These are phyloP conservation scores for Tipula helvola DNA, from an alignment of 2,888 invertebrate species.

Conservation along the genomic window DNA sequence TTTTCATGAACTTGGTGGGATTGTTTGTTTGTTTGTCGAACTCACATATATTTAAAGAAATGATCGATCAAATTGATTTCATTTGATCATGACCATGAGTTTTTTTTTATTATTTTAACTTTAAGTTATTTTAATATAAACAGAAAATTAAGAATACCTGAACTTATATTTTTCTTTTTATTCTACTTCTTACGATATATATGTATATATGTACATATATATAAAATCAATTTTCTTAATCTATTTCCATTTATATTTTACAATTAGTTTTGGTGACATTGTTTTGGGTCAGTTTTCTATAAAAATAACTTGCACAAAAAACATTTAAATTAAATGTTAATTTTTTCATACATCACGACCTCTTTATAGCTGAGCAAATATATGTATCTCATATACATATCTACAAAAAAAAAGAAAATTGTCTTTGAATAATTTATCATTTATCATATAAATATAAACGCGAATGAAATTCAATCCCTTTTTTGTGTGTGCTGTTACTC, in stretches of 20 bases:
- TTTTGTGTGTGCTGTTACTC: neutral
- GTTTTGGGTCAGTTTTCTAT: neutral
- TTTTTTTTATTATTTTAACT: neutral
- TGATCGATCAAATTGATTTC: slow-evolving; percentile 8
- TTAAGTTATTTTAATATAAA: neutral
- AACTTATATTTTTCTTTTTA: neutral
- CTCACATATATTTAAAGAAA: neutral
- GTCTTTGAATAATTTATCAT: neutral
- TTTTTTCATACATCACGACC: neutral
- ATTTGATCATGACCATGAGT: slow-evolving; percentile 7
- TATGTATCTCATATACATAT: neutral
- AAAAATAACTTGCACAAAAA: neutral
- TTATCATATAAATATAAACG: neutral
- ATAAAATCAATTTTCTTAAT: neutral
- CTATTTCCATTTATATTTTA: neutral
- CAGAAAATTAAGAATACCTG: neutral
- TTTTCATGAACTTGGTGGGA: neutral
- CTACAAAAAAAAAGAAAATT: neutral
- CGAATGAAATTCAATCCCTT: neutral
- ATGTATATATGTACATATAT: neutral
- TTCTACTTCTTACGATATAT: neutral
- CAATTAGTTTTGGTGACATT: neutral
- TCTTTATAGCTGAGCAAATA: neutral
- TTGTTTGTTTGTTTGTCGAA: neutral
- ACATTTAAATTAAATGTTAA: neutral